phyloP scores from a whole-genome alignment of 2,888 invertebrate genomes.

The Argynnis bischoffii region DNA sequence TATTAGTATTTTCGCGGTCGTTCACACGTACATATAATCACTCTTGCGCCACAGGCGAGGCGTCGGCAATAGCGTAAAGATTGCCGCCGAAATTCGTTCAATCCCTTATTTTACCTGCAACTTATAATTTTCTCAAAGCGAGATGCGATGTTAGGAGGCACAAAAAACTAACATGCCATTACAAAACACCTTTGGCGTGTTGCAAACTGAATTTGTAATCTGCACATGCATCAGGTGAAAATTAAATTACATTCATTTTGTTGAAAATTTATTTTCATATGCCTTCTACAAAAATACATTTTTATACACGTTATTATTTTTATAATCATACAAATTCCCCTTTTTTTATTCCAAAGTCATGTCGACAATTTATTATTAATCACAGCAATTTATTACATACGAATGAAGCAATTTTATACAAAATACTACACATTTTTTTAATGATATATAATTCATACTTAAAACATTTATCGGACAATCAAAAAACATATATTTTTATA shows the following conservation, averaged over 20 bases:
- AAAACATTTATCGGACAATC: background rate
- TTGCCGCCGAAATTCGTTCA: slow-evolving; percentile 56
- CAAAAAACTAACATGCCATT: slow-evolving; percentile 48
- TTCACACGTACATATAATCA: slow-evolving; percentile 51
- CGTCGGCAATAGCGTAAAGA: slow-evolving; percentile 61
- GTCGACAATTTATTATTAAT: slow-evolving; percentile 9
- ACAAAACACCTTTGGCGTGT: slow-evolving; percentile 31
- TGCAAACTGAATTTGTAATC: slow-evolving; percentile 28
- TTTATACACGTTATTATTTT: slow-evolving; percentile 3
- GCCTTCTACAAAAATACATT: slow-evolving; percentile 65
- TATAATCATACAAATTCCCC: slow-evolving; percentile 15
- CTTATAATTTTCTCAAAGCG: slow-evolving; percentile 64
- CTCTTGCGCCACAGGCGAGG: slow-evolving; percentile 35
- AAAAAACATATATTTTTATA: no score
- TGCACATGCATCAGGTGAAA: slow-evolving; percentile 26
- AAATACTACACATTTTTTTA: background rate
- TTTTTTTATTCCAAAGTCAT: slow-evolving; percentile 1
- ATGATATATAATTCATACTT: background rate
- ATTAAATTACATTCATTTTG: slow-evolving; percentile 43
- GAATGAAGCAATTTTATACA: slow-evolving; percentile 7
- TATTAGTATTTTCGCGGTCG: slow-evolving; percentile 70
- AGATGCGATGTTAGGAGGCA: slow-evolving; percentile 52
- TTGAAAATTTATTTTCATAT: slow-evolving; percentile 60
- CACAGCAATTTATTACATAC: slow-evolving; percentile 42
- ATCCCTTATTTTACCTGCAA: slow-evolving; percentile 55